These are phyloP conservation scores for Macrostomum lignano DNA, from an alignment of 1,140 invertebrate genomes.

Conservation along the genomic window DNA sequence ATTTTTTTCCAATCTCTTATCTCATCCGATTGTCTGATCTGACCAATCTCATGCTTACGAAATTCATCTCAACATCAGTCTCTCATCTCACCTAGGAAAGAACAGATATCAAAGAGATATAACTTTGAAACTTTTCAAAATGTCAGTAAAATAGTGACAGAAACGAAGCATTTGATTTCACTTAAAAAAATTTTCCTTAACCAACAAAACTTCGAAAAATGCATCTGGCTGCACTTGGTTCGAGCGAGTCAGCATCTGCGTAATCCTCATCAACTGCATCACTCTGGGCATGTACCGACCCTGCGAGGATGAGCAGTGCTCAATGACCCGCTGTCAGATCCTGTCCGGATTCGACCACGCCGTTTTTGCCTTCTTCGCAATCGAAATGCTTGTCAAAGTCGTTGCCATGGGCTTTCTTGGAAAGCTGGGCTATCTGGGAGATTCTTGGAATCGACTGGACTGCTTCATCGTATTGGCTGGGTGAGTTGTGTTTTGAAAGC, in stretches of 20 bases:
- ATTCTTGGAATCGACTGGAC: slow-evolving; percentile 87
- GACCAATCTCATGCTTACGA: too few species aligned
- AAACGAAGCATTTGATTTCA: too few species aligned
- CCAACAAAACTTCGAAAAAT: too few species aligned
- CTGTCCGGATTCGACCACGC: slow-evolving; percentile 84
- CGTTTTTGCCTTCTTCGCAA: slow-evolving; percentile 84
- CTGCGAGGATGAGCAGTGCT: slow-evolving; percentile 51
- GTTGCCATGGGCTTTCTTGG: slow-evolving; percentile 90
- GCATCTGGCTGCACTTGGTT: too few species aligned
- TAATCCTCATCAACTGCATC: slow-evolving; percentile 88
- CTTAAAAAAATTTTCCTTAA: too few species aligned
- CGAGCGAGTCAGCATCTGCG: slow-evolving; percentile 83
- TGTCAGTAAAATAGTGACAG: too few species aligned
- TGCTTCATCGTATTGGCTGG: slow-evolving; percentile 89
- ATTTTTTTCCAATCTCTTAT: too few species aligned
- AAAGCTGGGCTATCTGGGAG: slow-evolving; percentile 67
- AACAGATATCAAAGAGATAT: too few species aligned
- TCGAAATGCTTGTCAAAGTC: slow-evolving; percentile 68
- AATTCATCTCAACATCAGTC: too few species aligned
- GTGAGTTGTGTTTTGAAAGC: slow-evolving; percentile 32
- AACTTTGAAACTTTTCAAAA: too few species aligned
- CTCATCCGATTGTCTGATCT: too few species aligned
- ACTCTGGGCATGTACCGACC: slow-evolving; percentile 98
- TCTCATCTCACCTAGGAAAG: too few species aligned
- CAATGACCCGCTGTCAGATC: slow-evolving; percentile 63